phyloP scores from a whole-genome alignment of 2,797 vertebrate genomes.

The Leptodactylus fallax region DNA sequence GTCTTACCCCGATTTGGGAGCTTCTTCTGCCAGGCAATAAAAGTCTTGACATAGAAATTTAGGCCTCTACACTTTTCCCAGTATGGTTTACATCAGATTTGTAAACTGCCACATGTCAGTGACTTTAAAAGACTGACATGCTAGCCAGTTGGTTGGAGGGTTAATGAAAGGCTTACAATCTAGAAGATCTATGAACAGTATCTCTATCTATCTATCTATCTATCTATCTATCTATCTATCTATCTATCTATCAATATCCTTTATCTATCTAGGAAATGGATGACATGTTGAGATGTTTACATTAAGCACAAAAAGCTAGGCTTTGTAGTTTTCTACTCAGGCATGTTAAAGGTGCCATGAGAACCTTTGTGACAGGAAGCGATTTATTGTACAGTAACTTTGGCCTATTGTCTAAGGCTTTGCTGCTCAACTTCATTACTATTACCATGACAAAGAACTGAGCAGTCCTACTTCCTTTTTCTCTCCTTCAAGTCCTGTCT shows the following conservation, averaged over 20 bases:
- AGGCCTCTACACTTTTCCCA: too few species aligned
- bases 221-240: neutral
- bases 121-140: too few species aligned
- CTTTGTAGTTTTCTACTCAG: constrained; percentile 63
- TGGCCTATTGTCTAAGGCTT: constrained; percentile 60
- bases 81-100: too few species aligned
- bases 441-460: constrained; percentile 60
- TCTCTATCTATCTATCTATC: too few species aligned
- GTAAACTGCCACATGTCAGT: too few species aligned
- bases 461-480: constrained; percentile 56
- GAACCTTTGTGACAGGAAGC: constrained; percentile 64
- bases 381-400: constrained; percentile 70
- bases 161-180: too few species aligned
- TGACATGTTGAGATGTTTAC: neutral
- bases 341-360: constrained; percentile 7
- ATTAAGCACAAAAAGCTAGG: neutral
- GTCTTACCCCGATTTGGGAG: too few species aligned
- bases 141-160: too few species aligned
- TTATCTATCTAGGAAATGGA: neutral
- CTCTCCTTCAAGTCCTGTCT: constrained; percentile 60
- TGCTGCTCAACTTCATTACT: constrained; percentile 57
- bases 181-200: too few species aligned
- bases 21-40: too few species aligned
- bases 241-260: constrained; percentile 9
- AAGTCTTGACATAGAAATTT: too few species aligned